Conservation (phyloP, 2,113 vertebrate species). For the Zosterops pallidus region DNA sequence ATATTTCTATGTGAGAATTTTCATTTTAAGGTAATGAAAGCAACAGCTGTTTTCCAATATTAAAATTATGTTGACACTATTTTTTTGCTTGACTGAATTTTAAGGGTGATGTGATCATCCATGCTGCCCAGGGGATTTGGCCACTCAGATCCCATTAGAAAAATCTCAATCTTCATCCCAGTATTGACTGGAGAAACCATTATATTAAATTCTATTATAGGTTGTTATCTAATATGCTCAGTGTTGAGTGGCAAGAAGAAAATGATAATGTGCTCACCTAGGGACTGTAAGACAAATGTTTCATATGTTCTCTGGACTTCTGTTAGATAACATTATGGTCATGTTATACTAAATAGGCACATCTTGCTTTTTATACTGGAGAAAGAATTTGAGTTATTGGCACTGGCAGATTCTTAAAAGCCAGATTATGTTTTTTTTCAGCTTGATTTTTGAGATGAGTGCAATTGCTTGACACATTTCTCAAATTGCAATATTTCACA, state of each 20-base stretch:
- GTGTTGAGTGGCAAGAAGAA: slow-evolving; percentile 32
- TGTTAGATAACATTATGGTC: not conserved
- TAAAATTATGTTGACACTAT: not conserved
- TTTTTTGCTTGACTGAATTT: not conserved
- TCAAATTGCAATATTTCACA: not conserved
- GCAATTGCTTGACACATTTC: not conserved
- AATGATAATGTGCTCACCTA: slow-evolving; percentile 13
- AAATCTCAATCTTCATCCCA: not conserved
- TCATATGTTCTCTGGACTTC: not conserved
- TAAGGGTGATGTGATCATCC: not conserved
- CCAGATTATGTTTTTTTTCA: not conserved
- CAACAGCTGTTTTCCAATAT: not conserved
- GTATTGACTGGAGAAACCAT: slow-evolving; percentile 1
- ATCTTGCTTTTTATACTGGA: not conserved
- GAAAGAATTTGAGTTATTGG: not conserved
- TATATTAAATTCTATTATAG: slow-evolving; percentile 15
- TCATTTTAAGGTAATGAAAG: not conserved
- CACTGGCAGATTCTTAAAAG: not conserved
- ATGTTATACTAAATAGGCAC: not conserved
- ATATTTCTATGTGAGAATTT: not conserved
- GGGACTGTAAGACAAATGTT: slow-evolving; percentile 21
- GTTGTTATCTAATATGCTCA: slow-evolving; percentile 5
- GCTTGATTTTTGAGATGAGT: not conserved
- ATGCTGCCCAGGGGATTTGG: not conserved
- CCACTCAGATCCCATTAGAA: not conserved